These are phyloP conservation scores for Epinephelus malabaricus DNA, from an alignment of 2,797 vertebrate genomes.

Conservation along the genomic window DNA sequence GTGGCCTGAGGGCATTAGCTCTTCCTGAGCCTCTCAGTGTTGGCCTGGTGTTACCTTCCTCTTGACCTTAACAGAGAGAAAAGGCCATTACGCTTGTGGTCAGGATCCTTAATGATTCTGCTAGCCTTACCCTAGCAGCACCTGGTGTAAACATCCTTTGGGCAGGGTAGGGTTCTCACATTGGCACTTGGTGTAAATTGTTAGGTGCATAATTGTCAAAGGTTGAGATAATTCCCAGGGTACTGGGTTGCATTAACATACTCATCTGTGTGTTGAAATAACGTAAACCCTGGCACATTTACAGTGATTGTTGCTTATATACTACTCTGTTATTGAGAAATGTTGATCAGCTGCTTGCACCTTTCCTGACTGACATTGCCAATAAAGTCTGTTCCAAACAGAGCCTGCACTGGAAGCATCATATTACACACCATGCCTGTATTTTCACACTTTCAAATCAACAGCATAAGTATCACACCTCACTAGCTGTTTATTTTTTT, in stretches of 20 bases:
- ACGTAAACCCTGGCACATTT: neutral
- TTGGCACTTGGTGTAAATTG: neutral
- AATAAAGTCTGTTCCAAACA: slow-evolving; percentile 20
- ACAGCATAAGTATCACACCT: slow-evolving; percentile 12
- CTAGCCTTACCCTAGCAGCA: no score
- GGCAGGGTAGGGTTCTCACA: neutral
- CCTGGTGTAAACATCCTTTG: no score
- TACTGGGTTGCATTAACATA: neutral
- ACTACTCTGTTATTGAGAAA: neutral
- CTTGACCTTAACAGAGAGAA: no score
- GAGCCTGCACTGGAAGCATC: neutral
- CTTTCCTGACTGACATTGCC: neutral
- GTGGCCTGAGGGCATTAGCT: no score
- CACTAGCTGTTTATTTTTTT: neutral
- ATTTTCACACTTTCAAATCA: slow-evolving; percentile 33
- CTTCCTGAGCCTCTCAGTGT: no score
- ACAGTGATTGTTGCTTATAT: neutral
- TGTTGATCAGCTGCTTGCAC: slow-evolving; percentile 9
- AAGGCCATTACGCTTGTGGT: no score
- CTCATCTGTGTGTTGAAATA: neutral
- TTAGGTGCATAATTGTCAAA: slow-evolving; percentile 8
- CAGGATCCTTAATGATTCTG: no score
- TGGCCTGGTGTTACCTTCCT: no score
- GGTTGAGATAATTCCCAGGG: neutral
- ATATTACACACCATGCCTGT: slow-evolving; percentile 2